Conservation (phyloP, 2,888 invertebrate species). For the Pristionchus maxplancki region DNA sequence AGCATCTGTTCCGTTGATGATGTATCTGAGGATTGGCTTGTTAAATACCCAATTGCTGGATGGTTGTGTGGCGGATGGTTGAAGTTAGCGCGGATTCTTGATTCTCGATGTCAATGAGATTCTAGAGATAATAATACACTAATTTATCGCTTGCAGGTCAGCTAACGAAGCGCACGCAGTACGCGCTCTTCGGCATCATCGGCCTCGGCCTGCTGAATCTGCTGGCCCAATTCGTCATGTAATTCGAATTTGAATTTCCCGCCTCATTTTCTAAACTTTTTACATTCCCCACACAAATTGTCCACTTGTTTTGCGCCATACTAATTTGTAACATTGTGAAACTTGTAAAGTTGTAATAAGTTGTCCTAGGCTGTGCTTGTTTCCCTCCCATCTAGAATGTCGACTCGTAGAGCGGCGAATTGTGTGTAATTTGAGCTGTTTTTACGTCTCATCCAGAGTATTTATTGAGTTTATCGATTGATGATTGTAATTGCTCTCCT, state of each 20-base stretch:
- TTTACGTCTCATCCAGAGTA: slow-evolving; percentile 18
- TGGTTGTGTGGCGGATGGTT: no score
- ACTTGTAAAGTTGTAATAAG: slow-evolving; percentile 8
- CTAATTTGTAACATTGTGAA: slow-evolving; percentile 16
- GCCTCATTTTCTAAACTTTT: background rate
- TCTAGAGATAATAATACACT: background rate
- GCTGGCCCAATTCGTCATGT: slow-evolving; percentile 85
- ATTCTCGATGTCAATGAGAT: background rate
- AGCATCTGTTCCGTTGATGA: no score
- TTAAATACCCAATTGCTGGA: no score
- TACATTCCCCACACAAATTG: background rate
- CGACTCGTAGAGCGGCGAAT: slow-evolving; percentile 8
- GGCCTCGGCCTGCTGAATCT: slow-evolving; percentile 86
- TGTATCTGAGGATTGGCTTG: no score
- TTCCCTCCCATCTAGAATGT: background rate
- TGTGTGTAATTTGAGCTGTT: background rate
- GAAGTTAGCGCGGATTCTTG: no score
- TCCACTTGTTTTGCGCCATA: background rate
- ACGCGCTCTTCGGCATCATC: slow-evolving; percentile 83
- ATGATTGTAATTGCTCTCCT: background rate
- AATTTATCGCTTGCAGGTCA: background rate
- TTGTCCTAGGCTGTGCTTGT: background rate
- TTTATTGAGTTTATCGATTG: slow-evolving; percentile 29
- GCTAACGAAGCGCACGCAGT: slow-evolving; percentile 77
- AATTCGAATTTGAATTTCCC: background rate